Conservation (phyloP, 2,888 invertebrate species). For the Epsilonema sp. region DNA sequence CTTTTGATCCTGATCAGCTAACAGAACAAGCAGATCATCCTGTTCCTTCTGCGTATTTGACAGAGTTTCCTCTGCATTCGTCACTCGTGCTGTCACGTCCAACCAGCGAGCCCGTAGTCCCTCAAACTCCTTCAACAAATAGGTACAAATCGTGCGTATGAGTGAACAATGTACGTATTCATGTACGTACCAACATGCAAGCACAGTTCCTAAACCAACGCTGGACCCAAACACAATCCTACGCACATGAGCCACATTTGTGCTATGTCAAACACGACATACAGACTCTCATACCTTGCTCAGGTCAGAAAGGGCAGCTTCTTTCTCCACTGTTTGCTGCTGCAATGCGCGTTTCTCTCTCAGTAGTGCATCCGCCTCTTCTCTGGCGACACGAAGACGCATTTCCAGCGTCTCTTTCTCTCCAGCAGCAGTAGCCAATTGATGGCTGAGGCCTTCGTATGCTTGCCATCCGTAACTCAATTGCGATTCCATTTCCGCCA, state of each 20-base stretch:
- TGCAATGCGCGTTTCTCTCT: too few relatives aligned
- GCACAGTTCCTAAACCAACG: too few relatives aligned
- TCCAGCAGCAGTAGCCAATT: background rate
- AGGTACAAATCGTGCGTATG: background rate
- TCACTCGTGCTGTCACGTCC: slow-evolving; percentile 26
- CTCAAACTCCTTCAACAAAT: background rate
- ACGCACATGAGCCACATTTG: too few relatives aligned
- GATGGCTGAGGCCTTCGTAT: background rate
- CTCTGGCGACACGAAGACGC: too few relatives aligned
- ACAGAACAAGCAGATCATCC: slow-evolving; percentile 67
- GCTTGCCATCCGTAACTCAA: background rate
- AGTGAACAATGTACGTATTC: background rate
- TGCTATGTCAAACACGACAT: too few relatives aligned
- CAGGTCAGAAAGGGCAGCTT: too few relatives aligned
- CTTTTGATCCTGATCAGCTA: slow-evolving; percentile 67
- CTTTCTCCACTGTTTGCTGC: too few relatives aligned
- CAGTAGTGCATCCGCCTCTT: too few relatives aligned
- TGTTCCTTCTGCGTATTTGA: slow-evolving; percentile 54
- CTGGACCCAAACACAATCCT: too few relatives aligned
- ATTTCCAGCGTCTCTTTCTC: background rate
- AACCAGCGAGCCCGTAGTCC: slow-evolving; percentile 21
- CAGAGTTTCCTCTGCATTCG: slow-evolving; percentile 12
- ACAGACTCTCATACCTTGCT: too few relatives aligned
- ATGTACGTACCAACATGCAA: too few relatives aligned
- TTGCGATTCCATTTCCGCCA: background rate